Evolutionary conservation across 2,888 invertebrate species (phyloP), one percentile per base, ranked within the genome.

Genomic region (Anoplius nigerrimus): DNA sequence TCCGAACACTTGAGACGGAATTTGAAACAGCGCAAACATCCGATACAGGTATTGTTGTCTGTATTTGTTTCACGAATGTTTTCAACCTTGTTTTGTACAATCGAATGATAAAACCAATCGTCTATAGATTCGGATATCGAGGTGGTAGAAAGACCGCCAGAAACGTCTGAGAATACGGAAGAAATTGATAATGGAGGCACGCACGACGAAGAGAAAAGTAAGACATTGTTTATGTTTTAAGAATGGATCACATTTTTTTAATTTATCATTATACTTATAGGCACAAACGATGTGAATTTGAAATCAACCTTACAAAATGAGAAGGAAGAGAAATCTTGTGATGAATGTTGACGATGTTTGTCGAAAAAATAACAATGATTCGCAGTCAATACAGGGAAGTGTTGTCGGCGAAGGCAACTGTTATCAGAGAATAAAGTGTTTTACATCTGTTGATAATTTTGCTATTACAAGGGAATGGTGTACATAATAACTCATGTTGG

Each of bases 121-220:
- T 69, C 80, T 71, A 55, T 64, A 87, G 88, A 88, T 78, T 88
- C 87, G 15, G 88, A 88, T 66, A 87, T 88, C 52, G 88, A 88
- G 72, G 86, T 88, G 4, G 86, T 88, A 16, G 87, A 88, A 71
- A 85, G 83, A 69, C 84, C 86, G 18, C 69, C 66, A 5, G 82
- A 82, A 67, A 78, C 72, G 42, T 69, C 77, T 15, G 79, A 82
- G 67, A 48, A 64, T 48, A 53, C 43, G 51, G 34, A 34, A 6
- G 34, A 34, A 34, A 34, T 34, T 11, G 34, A 51, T 52, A 48
- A 71, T 11, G 48, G 69, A 43, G 27, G 63, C 46, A 45, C 53
- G 20, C 68, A 72, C n/a, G 66, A 46, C 56, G 70, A 65, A 48
- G 48, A 15, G 21, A 74, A 73, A 59, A 57, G 75, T 75, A 72